Evolutionary conservation across 1,140 invertebrate species (phyloP), one percentile per base, ranked within the genome.

Genomic region (Conopomorpha cramerella): DNA sequence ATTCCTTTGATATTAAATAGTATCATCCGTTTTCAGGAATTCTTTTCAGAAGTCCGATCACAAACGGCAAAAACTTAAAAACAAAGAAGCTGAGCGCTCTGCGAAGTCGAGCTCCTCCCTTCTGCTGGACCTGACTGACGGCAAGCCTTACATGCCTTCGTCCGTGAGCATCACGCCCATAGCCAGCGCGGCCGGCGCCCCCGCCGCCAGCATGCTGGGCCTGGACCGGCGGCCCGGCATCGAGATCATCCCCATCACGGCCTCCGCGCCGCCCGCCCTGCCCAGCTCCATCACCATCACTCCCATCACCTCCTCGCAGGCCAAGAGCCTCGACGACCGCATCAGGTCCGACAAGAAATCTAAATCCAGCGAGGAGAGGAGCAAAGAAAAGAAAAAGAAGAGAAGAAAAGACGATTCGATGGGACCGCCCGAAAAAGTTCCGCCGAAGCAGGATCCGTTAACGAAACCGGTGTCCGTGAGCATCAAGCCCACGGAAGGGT

Each of bases 241-340:
- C 37, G 89, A 91, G 64, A 90, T 91, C 14, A 90, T 92, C 52
- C 88, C 89, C 0, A 86, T 91, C 32, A 77, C 83, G 1, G 81
- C 85, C 0, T 66, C 82, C 1, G 70, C 84, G 0, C 81, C 83
- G 8, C 77, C 86, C 2, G 78, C 81, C 17, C 58, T 90, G 16
- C 84, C 88, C 4, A 89, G 86, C 59, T 90, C 89, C 2, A 90
- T 93, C 12, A 93, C 91, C 0, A 93, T 94, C 26, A 93, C 91
- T 0, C 90, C 91, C 2, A 89, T 90, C 8, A 80, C 82, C 1
- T 80, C 82, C 42, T 83, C 73, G 17, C 82, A 72, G 51, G 64
- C 65, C 39, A 84, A 81, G 52, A 67, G 63, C 2, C 40, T 82
- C 16, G 77, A 71, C 32, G 86, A 88, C 39, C 86, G 85, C 11